A percentile compares a stretch with the other conserved stretches of the same genome.
Evolutionary conservation across 2,888 invertebrate genomes (phyloP).

Genomic region (Stegana nigrithorax): DNA sequence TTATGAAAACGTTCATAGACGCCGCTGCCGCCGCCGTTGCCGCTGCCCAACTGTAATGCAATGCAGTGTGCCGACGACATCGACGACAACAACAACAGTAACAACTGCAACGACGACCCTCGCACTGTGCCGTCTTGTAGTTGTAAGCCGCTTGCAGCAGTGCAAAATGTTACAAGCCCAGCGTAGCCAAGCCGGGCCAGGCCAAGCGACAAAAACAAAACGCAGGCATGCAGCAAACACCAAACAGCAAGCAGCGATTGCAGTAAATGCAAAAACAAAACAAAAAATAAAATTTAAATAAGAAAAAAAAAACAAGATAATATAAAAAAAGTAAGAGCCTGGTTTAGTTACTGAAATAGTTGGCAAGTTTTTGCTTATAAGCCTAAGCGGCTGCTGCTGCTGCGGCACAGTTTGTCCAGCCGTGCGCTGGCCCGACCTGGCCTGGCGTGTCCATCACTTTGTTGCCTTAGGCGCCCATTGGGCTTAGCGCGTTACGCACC

Average conservation of each 20-base stretch:
- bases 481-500: not conserved
- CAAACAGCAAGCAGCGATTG: no score
- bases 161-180: not conserved
- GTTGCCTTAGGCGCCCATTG: not conserved
- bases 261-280: not conserved
- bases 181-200: not conserved
- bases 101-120: not conserved
- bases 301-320: no score
- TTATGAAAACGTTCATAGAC: slow-evolving; percentile 48
- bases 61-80: slow-evolving; percentile 66
- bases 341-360: slow-evolving; percentile 56
- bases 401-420: slow-evolving; percentile 5
- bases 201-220: no score
- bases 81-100: not conserved
- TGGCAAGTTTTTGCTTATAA: slow-evolving; percentile 32
- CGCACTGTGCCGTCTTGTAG: slow-evolving; percentile 11
- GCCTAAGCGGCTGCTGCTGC: not conserved
- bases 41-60: not conserved
- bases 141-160: not conserved
- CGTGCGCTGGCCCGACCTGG: not conserved
- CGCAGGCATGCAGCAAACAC: no score
- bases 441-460: not conserved
- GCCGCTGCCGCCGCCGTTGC: not conserved
- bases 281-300: not conserved
- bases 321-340: no score